Evolutionary conservation across 2,888 invertebrate genomes (phyloP).

Genomic region (Pseudolycoriella hygida): DNA sequence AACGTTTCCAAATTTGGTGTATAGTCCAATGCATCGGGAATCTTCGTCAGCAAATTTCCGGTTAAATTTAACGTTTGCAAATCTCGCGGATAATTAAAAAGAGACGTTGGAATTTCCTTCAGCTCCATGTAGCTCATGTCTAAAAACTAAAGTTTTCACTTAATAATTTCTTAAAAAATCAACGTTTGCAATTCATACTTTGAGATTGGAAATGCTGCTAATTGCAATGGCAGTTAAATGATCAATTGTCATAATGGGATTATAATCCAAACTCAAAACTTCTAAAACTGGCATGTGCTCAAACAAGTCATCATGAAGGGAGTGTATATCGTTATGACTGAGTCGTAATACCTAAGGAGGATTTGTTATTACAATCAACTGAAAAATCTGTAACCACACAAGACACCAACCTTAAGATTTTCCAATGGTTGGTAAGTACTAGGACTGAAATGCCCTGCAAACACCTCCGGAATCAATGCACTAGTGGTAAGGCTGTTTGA

Average conservation of each 20-base stretch:
- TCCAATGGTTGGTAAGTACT: slow-evolving; percentile 17
- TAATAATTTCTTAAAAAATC: slow-evolving; percentile 3
- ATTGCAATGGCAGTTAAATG: slow-evolving; percentile 45
- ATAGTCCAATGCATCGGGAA: slow-evolving; percentile 43
- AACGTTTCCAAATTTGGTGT: slow-evolving; percentile 40
- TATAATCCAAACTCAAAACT: slow-evolving; percentile 50
- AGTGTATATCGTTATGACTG: slow-evolving; percentile 50
- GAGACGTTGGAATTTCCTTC: slow-evolving; percentile 38
- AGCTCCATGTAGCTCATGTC: slow-evolving; percentile 51
- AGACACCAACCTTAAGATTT: slow-evolving; percentile 14
- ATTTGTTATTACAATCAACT: not conserved
- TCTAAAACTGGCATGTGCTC: slow-evolving; percentile 52
- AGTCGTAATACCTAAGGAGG: slow-evolving; percentile 27
- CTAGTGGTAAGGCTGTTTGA: slow-evolving; percentile 45
- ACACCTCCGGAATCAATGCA: slow-evolving; percentile 41
- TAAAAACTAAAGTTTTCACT: slow-evolving; percentile 32
- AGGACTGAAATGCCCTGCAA: slow-evolving; percentile 34
- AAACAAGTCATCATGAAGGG: slow-evolving; percentile 53
- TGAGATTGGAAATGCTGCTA: slow-evolving; percentile 39
- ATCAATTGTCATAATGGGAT: slow-evolving; percentile 52
- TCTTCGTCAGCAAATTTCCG: slow-evolving; percentile 39
- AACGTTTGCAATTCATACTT: slow-evolving; percentile 30
- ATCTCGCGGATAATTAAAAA: slow-evolving; percentile 47
- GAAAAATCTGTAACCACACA: not conserved
- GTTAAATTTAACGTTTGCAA: slow-evolving; percentile 47